phyloP scores from a whole-genome alignment of 2,113 vertebrate genomes.

The Cryptomyrus ogoouensis region DNA sequence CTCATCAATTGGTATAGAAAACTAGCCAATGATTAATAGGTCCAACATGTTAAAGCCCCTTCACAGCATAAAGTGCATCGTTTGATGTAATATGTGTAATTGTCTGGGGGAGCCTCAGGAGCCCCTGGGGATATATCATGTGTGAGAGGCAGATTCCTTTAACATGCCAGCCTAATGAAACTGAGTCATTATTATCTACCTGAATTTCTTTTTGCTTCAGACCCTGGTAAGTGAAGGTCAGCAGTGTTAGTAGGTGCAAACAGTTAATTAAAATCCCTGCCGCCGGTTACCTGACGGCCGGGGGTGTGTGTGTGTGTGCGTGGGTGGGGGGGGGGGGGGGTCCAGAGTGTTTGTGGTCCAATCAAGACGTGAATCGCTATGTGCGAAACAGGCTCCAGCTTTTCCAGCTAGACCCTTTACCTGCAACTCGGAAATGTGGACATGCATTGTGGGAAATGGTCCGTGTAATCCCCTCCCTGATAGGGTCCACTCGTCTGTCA shows the following conservation, averaged over 20 bases:
- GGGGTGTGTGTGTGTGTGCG: neutral
- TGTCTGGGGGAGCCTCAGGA: neutral
- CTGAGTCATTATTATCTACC: neutral
- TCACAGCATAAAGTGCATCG: neutral
- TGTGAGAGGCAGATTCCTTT: neutral
- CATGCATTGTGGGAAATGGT: slow-evolving; percentile 1
- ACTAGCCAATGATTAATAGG: neutral
- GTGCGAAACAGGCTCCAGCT: neutral
- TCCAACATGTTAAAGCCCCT: neutral
- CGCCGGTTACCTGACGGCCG: neutral
- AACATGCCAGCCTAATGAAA: neutral
- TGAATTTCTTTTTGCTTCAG: neutral
- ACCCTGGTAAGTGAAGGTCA: neutral
- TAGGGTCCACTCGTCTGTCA: neutral
- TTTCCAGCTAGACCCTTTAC: neutral
- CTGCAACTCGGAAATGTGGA: neutral
- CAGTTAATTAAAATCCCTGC: neutral
- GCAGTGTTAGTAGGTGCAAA: neutral
- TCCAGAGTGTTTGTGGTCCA: neutral
- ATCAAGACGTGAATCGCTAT: neutral
- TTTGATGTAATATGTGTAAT: neutral
- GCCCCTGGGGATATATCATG: neutral
- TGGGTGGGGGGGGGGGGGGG: neutral
- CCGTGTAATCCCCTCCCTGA: neutral
- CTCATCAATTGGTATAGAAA: neutral